These are phyloP conservation scores for Anthoscopus minutus DNA, from an alignment of 2,113 vertebrate species.

Conservation along the genomic window DNA sequence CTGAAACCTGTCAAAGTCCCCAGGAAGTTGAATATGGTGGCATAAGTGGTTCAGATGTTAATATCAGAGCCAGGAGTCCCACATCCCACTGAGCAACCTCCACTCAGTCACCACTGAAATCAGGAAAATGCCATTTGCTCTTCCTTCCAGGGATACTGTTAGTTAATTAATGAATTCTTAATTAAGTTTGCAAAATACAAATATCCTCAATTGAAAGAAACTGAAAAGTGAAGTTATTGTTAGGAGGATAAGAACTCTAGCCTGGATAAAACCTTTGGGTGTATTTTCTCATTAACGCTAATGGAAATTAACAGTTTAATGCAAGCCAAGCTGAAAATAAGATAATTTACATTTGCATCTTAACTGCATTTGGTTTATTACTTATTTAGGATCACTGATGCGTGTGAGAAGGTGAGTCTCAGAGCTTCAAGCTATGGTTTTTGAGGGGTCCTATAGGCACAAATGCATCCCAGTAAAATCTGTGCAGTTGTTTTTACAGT, in stretches of 20 bases:
- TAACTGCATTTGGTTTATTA: neutral
- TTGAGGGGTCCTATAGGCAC: neutral
- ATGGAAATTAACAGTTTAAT: constrained; percentile 44
- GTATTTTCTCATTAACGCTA: constrained; percentile 33
- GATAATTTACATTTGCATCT: constrained; percentile 29
- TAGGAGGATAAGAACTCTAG: constrained; percentile 22
- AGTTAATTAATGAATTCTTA: constrained; percentile 49
- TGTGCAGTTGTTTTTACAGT: neutral
- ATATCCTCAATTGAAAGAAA: constrained; percentile 14
- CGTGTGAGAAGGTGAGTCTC: neutral
- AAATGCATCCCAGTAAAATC: neutral
- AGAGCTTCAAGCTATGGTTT: neutral
- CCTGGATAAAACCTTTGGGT: constrained; percentile 31
- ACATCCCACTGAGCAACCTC: neutral
- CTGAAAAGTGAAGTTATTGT: constrained; percentile 9
- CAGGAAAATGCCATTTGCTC: neutral
- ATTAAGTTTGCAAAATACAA: constrained; percentile 57
- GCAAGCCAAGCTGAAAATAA: constrained; percentile 37
- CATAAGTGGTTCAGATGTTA: neutral
- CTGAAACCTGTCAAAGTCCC: neutral
- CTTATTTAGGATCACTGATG: neutral
- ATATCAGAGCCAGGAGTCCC: neutral
- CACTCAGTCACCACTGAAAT: neutral
- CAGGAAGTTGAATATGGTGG: neutral
- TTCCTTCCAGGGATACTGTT: neutral